phyloP scores from a whole-genome alignment of 2,888 invertebrate genomes.

The Drosophila mettleri region DNA sequence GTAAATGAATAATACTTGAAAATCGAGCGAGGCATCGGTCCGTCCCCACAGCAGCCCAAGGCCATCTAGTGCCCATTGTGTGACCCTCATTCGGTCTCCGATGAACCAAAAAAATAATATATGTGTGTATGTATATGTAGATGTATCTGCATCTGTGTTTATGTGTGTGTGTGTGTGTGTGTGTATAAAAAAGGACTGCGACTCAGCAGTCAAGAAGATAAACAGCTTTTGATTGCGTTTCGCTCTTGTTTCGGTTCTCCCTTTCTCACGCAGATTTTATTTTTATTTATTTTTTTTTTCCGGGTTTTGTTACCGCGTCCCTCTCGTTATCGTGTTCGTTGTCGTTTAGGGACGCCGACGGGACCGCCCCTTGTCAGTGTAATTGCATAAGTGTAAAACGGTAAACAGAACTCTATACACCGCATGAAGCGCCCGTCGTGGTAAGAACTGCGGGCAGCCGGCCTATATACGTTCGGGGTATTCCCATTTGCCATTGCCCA shows the following conservation, averaged over 20 bases:
- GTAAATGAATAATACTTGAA: slow-evolving; percentile 66
- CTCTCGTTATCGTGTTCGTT: slow-evolving; percentile 26
- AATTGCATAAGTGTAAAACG: slow-evolving; percentile 44
- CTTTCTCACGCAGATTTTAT: background rate
- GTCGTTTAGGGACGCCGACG: slow-evolving; percentile 22
- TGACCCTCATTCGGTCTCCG: slow-evolving; percentile 54
- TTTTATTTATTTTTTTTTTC: background rate
- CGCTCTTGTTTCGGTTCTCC: slow-evolving; percentile 8
- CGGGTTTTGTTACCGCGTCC: slow-evolving; percentile 5
- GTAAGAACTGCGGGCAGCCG: slow-evolving; percentile 8
- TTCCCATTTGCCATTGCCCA: background rate
- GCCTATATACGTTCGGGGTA: background rate
- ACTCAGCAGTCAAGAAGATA: slow-evolving; percentile 65
- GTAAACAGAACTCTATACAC: slow-evolving; percentile 22
- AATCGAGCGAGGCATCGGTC: slow-evolving; percentile 8
- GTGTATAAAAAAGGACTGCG: slow-evolving; percentile 22
- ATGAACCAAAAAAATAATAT: slow-evolving; percentile 41
- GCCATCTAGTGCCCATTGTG: slow-evolving; percentile 26
- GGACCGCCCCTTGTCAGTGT: slow-evolving; percentile 33
- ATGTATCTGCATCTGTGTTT: background rate
- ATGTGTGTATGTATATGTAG: background rate
- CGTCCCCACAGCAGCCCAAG: slow-evolving; percentile 4
- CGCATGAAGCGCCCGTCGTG: background rate
- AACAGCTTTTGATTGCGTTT: slow-evolving; percentile 74
- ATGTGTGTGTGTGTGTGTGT: background rate